Percentiles rank a stretch among this genome's conserved stretches.
phyloP scores from a whole-genome alignment of 2,888 invertebrate species.

The Harpalus rufipes region DNA sequence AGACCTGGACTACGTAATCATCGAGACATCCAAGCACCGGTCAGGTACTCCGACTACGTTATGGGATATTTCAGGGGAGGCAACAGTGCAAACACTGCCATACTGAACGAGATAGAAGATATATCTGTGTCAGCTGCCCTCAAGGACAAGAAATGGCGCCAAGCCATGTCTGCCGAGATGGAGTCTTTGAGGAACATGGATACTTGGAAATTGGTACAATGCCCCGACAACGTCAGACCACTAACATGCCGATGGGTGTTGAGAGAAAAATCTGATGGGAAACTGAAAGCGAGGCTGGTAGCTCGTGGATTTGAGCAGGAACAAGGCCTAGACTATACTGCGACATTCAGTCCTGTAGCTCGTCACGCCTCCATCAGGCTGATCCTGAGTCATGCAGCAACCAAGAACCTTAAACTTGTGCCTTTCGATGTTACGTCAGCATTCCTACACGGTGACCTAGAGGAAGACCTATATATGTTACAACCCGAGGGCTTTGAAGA shows the following conservation, averaged over 20 bases:
- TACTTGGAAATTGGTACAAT: not conserved
- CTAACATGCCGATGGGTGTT: slow-evolving; percentile 69
- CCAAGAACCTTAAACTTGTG: slow-evolving; percentile 67
- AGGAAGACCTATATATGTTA: slow-evolving; percentile 68
- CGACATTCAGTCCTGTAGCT: slow-evolving; percentile 70
- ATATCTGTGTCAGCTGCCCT: slow-evolving; percentile 59
- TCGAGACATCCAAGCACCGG: not conserved
- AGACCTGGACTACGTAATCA: not conserved
- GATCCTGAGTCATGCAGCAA: slow-evolving; percentile 68
- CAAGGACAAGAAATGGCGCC: slow-evolving; percentile 6
- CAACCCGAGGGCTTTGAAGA: slow-evolving; percentile 70
- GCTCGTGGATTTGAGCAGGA: slow-evolving; percentile 66
- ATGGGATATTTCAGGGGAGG: not conserved
- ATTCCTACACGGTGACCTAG: slow-evolving; percentile 69
- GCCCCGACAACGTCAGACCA: slow-evolving; percentile 59
- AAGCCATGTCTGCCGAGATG: not conserved
- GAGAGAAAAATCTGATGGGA: not conserved
- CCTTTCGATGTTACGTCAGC: slow-evolving; percentile 70
- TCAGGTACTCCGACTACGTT: not conserved
- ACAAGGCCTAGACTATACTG: not conserved
- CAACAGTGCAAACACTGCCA: slow-evolving; percentile 68
- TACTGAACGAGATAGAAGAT: not conserved
- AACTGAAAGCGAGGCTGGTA: slow-evolving; percentile 54
- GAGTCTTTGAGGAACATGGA: not conserved
- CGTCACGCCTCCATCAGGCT: slow-evolving; percentile 69